These are phyloP conservation scores for Gasterosteus nipponicus DNA, from an alignment of 2,113 vertebrate species.

Conservation along the genomic window DNA sequence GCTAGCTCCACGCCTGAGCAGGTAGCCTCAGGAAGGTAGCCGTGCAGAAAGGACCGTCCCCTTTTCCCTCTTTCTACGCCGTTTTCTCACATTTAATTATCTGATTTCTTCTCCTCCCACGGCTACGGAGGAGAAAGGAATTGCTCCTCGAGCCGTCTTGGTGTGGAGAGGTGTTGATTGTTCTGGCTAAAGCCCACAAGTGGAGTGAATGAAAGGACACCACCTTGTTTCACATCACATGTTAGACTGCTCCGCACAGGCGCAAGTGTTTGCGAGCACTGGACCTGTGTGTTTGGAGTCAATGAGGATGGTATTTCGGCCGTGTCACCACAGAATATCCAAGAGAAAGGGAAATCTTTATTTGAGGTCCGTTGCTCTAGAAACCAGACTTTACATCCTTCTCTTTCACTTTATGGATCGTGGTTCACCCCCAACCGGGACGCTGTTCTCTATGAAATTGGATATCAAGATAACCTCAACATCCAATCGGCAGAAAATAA, in stretches of 20 bases:
- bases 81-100: conserved; percentile 97
- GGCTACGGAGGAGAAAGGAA: conserved; percentile 88
- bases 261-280: conserved; percentile 79
- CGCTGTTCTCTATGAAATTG: conserved; percentile 38
- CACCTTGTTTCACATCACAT: conserved; percentile 86
- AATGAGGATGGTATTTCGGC: conserved; percentile 82
- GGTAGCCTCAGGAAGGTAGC: conserved; percentile 86
- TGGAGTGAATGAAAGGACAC: conserved; percentile 77
- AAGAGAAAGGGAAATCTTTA: conserved; percentile 88
- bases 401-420: conserved; percentile 34
- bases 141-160: conserved; percentile 83
- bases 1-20: conserved; percentile 82
- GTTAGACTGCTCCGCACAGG: conserved; percentile 83
- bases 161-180: conserved; percentile 84
- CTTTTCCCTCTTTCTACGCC: conserved; percentile 78
- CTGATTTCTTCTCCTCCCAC: conserved; percentile 87
- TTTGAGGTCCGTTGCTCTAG: conserved; percentile 80
- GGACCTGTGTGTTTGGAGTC: conserved; percentile 83
- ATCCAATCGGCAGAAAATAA: conserved; percentile 5
- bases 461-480: conserved; percentile 23
- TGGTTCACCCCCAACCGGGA: conserved; percentile 23
- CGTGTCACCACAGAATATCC: conserved; percentile 82
- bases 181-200: conserved; percentile 87
- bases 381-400: conserved; percentile 50
- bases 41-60: conserved; percentile 87